Conservation (phyloP, 2,888 invertebrate species). For the Autographa pulchrina region DNA sequence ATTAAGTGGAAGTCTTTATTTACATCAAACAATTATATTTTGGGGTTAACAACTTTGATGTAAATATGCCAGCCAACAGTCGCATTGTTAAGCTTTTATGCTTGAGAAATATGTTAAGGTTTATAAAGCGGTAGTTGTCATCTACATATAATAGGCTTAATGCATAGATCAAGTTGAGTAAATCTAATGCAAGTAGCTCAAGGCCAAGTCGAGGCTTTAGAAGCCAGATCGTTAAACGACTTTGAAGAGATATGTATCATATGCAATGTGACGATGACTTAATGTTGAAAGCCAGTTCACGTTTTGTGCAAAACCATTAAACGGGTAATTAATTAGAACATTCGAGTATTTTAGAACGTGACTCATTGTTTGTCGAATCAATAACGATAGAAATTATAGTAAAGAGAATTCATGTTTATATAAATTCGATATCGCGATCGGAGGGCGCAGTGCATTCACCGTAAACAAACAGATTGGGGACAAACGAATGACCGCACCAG, state of each 20-base stretch:
- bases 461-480: constrained; percentile 51
- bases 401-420: constrained; percentile 8
- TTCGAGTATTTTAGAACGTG: constrained; percentile 15
- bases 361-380: constrained; percentile 1
- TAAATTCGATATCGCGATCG: constrained; percentile 30
- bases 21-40: no score
- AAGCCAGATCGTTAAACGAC: constrained; percentile 33
- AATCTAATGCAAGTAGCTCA: constrained; percentile 38
- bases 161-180: constrained; percentile 19
- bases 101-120: background rate
- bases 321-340: constrained; percentile 20
- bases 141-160: constrained; percentile 7
- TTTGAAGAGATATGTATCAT: constrained; percentile 27
- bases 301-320: constrained; percentile 24
- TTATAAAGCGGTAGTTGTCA: background rate
- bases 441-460: constrained; percentile 36
- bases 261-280: constrained; percentile 23
- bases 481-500: constrained; percentile 38
- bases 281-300: constrained; percentile 6
- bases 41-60: background rate
- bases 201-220: constrained; percentile 28
- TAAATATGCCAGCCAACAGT: background rate
- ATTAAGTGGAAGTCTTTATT: no score
- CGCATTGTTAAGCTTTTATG: background rate
- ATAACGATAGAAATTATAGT: background rate